Evolutionary conservation across 2,888 invertebrate genomes (phyloP), one percentile per base, ranked within the genome.

Genomic region (Timema podura): DNA sequence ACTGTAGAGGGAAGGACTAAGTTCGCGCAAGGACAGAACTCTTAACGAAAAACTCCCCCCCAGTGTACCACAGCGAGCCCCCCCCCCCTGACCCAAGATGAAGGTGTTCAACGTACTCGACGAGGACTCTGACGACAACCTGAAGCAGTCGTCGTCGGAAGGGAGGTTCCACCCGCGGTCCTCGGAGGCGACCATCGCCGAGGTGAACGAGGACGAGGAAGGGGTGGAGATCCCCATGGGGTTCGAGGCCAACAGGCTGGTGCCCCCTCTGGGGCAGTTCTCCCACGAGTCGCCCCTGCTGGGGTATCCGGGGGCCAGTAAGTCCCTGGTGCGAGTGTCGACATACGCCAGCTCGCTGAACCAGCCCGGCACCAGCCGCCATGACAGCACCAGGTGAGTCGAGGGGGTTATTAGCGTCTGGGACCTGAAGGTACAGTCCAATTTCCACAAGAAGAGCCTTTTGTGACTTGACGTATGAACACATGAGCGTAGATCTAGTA

Each of bases 331-430:
- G 16, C 59, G 72, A 11, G 68, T 68, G 9, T 68, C 66, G 7
- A 72, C 72, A 5, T 72, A 68, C 47, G 57, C 72, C 48, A 72
- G 72, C 49, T 70, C 70, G 45, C 65, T 72, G 13, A 70, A 70
- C 54, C 72, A 72, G 44, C 66, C 68, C 15, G 57, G 51, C 1
- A 30, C 49, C 48, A 68, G 69, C 16, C 51, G 67, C 13, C 67
- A 67, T 16, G 67, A 70, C 65, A 70, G 70, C 48, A 68, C 46
- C 54, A 70, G 70, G 70, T 70, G 67, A 57, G 54, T 30, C 30
- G 3, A 30, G 30, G 30, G 30, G 30, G 30, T 30, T 30, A 30
- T 30, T 30, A 30, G 30, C 30, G 30, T 30, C 30, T 30, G 30
- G 30, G 30, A 30, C 30, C 3, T 30, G 30, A 30, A 30, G 30